Base-by-base conservation (phyloP, 2,888 invertebrate genomes). In the Eristalis pertinax region DNA sequence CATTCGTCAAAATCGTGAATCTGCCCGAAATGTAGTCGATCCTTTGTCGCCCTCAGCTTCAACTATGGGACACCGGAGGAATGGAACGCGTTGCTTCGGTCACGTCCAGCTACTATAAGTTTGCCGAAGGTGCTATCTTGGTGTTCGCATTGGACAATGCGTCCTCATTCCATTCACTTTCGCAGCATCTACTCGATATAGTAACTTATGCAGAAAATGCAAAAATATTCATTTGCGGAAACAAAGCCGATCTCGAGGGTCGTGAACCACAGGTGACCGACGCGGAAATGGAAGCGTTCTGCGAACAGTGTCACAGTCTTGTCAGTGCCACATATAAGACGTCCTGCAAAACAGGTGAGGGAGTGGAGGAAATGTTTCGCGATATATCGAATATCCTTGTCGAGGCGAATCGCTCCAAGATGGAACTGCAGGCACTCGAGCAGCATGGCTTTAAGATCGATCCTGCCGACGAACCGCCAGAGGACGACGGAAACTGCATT, bases 21-120 rank as follows among this genome's bases (percentile, higher is more conserved):
- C 15, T 19, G 19, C 15, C n/a, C 19, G 4, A 2, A 5, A 13
- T 24, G 60, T 38, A 65, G 11, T 38, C 19, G 22, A 11, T 70
- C 35, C 58, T 29, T 24, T 32, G 1, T 50, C 4, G 26, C 32
- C 19, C 13, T 8, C 92, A 98, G 98, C 94, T 99, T 87, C 98
- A 98, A 93, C 93, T 99, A 89, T 99, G 98, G 98, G 99, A 99
- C 92, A 99, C 99, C 50, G 98, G 98, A 89, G 98, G 98, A 68
- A 98, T 99, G 97, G 99, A 99, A 93, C 94, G 98, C 90, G 98
- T 98, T 88, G 98, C 98, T 64, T 98, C 98, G 3, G 97, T 99
- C 24, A 98, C 98, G 13, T 97, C 98, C 35, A 98, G 97, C 91
- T 99, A 99, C 92, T 99, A 98, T 92, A 98, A 98, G 93, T 98